phyloP scores from a whole-genome alignment of 2,113 vertebrate genomes.

The Mohoua ochrocephala region DNA sequence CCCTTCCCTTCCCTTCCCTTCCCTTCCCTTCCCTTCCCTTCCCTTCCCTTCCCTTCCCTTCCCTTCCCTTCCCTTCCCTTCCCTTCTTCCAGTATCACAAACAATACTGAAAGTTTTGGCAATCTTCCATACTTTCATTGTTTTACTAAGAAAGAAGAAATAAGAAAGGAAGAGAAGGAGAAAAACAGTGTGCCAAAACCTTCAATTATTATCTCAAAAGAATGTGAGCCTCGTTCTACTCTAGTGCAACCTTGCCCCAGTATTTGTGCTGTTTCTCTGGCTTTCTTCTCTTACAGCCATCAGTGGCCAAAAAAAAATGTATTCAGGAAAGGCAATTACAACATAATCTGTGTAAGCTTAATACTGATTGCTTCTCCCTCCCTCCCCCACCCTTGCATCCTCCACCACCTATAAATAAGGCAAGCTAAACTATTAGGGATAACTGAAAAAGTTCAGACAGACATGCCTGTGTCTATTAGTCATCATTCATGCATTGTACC shows the following conservation, averaged over 20 bases:
- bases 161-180: slow-evolving; percentile 28
- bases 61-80: background rate
- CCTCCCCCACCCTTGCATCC: background rate
- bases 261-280: background rate
- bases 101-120: background rate
- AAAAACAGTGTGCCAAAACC: background rate
- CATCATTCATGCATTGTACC: slow-evolving; percentile 20
- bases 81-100: background rate
- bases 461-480: slow-evolving; percentile 17
- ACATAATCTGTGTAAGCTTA: background rate
- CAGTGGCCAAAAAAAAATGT: background rate
- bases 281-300: background rate
- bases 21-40: too few relatives aligned
- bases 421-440: slow-evolving; percentile 29
- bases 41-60: too few relatives aligned
- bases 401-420: slow-evolving; percentile 26
- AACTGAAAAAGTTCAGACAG: slow-evolving; percentile 25
- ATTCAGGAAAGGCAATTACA: slow-evolving; percentile 11
- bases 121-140: slow-evolving; percentile 10
- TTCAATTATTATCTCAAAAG: slow-evolving; percentile 17
- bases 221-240: slow-evolving; percentile 28
- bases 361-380: background rate
- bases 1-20: too few relatives aligned
- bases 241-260: background rate
- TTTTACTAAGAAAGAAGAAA: slow-evolving; percentile 43